phyloP scores from a whole-genome alignment of 2,888 invertebrate species.

The Bombylius discolor region DNA sequence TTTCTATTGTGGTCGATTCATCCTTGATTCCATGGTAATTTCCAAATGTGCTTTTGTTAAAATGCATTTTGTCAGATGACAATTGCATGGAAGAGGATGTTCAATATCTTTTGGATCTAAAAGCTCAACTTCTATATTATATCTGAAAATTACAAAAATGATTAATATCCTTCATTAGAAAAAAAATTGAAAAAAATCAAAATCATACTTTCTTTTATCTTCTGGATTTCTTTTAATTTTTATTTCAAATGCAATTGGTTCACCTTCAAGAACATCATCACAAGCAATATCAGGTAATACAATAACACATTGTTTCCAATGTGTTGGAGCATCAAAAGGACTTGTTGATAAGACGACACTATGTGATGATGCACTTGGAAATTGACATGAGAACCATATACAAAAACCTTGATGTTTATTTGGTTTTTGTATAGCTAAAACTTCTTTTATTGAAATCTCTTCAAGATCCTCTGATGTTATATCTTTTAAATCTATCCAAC shows the following conservation, averaged over 20 bases:
- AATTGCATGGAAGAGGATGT: constrained; percentile 66
- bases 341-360: constrained; percentile 62
- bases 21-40: neutral
- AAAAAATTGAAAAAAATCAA: neutral
- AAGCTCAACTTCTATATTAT: constrained; percentile 55
- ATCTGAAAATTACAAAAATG: constrained; percentile 33
- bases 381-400: constrained; percentile 68
- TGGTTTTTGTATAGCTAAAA: constrained; percentile 37
- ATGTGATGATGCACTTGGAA: constrained; percentile 50
- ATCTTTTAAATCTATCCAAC: constrained; percentile 55
- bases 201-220: constrained; percentile 21
- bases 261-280: constrained; percentile 34
- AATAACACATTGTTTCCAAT: constrained; percentile 91
- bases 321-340: constrained; percentile 59
- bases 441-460: constrained; percentile 45
- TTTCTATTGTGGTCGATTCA: too few species aligned
- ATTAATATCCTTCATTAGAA: neutral
- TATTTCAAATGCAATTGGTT: constrained; percentile 58
- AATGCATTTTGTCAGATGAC: constrained; percentile 67
- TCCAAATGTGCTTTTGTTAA: constrained; percentile 42
- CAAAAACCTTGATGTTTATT: constrained; percentile 62
- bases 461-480: constrained; percentile 47
- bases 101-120: constrained; percentile 53
- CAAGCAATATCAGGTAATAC: constrained; percentile 55
- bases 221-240: constrained; percentile 37